A percentile compares a stretch with the other conserved stretches of the same genome.
Conservation (phyloP, 2,888 invertebrate species). For the Heliconius cydno region DNA sequence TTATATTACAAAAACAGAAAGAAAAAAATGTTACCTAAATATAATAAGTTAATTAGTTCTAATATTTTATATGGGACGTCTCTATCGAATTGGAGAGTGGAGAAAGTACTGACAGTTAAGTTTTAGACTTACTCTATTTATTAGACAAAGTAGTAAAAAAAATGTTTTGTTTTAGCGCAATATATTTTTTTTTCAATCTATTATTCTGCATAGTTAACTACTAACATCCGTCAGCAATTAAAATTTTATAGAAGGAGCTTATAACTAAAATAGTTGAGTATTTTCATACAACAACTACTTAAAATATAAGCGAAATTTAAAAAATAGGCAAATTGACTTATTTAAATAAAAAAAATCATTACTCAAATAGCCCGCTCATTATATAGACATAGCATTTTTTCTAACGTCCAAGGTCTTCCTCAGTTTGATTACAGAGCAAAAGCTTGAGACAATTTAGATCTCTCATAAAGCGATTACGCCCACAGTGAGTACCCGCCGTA, state of each 20-base stretch:
- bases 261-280: background rate
- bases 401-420: background rate
- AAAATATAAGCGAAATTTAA: no score
- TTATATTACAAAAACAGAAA: background rate
- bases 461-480: conserved; percentile 22
- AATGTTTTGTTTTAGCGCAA: background rate
- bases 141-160: background rate
- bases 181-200: conserved; percentile 1
- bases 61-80: background rate
- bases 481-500: conserved; percentile 9
- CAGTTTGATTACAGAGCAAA: conserved; percentile 22
- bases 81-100: background rate
- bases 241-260: background rate
- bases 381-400: background rate
- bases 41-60: background rate
- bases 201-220: background rate
- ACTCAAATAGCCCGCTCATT: background rate
- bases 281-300: background rate
- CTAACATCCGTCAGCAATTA: background rate
- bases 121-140: background rate
- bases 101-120: background rate
- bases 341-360: background rate
- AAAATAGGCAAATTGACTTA: background rate
- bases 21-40: background rate
- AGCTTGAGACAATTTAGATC: conserved; percentile 18